Percentiles rank a stretch among this genome's conserved stretches.
Evolutionary conservation across 2,797 vertebrate genomes (phyloP).

Genomic region (Clarias pachynema): DNA sequence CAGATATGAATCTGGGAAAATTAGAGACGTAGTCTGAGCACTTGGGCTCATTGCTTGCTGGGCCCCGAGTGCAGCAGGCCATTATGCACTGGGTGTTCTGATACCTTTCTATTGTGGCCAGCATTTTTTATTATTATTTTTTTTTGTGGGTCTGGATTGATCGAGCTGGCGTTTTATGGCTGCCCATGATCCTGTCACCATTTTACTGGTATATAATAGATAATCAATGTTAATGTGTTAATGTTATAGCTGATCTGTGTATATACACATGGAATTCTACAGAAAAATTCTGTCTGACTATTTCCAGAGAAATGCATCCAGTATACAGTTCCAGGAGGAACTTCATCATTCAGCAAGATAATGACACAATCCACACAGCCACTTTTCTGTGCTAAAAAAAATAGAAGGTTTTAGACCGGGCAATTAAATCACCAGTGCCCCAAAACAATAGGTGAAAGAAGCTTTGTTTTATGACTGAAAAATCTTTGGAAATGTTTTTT

Average conservation of each 20-base stretch:
- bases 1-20: too few relatives aligned
- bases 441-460: not conserved
- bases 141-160: too few relatives aligned
- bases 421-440: not conserved
- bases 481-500: not conserved
- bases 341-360: not conserved
- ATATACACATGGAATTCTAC: not conserved
- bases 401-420: not conserved
- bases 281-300: not conserved
- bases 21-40: too few relatives aligned
- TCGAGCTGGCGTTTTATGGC: too few relatives aligned
- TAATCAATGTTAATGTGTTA: not conserved
- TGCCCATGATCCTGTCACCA: too few relatives aligned
- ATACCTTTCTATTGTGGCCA: too few relatives aligned
- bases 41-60: too few relatives aligned
- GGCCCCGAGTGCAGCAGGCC: too few relatives aligned
- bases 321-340: not conserved
- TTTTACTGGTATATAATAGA: too few relatives aligned
- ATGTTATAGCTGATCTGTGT: not conserved
- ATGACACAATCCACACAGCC: not conserved
- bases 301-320: not conserved
- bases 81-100: too few relatives aligned
- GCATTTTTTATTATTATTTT: too few relatives aligned
- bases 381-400: not conserved
- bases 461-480: not conserved